phyloP scores from a whole-genome alignment of 1,140 invertebrate species.

The Planococcus citri region DNA sequence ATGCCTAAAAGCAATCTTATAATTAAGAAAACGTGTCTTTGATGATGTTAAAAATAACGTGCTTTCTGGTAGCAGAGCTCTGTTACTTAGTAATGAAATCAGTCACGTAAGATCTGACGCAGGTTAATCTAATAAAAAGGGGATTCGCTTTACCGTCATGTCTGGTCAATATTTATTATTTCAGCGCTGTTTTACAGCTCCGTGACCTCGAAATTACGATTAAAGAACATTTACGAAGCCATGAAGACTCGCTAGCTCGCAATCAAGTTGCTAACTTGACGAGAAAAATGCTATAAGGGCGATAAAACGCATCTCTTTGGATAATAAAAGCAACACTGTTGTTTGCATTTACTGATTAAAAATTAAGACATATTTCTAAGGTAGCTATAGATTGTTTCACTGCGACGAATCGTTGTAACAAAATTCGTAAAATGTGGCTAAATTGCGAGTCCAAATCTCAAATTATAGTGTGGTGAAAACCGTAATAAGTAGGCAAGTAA shows the following conservation, averaged over 20 bases:
- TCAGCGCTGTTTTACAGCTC: not conserved
- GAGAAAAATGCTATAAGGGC: not conserved
- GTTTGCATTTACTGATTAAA: not conserved
- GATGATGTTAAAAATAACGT: not conserved
- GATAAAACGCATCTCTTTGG: not conserved
- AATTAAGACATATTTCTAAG: not conserved
- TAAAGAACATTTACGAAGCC: not conserved
- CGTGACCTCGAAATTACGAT: not conserved
- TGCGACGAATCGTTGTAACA: too few relatives aligned
- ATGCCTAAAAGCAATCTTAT: not conserved
- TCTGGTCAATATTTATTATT: slow-evolving; percentile 8
- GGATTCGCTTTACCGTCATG: slow-evolving; percentile 5
- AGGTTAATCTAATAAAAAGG: not conserved
- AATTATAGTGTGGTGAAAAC: too few relatives aligned
- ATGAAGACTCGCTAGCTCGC: not conserved
- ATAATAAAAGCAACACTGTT: not conserved
- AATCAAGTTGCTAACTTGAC: not conserved
- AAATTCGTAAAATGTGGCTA: too few relatives aligned
- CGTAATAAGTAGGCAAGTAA: too few relatives aligned
- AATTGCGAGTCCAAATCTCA: too few relatives aligned
- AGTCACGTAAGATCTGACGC: not conserved
- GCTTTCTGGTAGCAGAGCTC: not conserved
- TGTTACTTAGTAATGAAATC: slow-evolving; percentile 2
- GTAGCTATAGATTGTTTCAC: too few relatives aligned
- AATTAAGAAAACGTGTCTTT: slow-evolving; percentile 3